phyloP scores from a whole-genome alignment of 2,113 vertebrate species.

The Paramormyrops kingsleyae region DNA sequence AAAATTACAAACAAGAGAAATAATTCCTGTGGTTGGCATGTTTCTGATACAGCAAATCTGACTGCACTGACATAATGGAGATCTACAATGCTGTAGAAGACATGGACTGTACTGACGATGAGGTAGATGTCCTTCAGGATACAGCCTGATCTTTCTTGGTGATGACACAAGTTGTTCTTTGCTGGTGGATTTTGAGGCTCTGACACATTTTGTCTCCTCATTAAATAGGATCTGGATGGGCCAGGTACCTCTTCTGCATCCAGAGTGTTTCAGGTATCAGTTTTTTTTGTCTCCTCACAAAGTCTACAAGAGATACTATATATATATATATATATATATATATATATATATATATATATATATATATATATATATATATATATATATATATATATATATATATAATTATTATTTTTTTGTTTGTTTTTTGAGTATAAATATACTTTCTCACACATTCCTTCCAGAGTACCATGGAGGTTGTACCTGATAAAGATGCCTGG shows the following conservation, averaged over 20 bases:
- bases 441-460: not conserved
- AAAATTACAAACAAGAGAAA: not conserved
- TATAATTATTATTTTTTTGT: too few species aligned
- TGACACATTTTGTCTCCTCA: not conserved
- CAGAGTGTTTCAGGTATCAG: slow-evolving; percentile 60
- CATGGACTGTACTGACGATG: slow-evolving; percentile 72
- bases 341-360: too few species aligned
- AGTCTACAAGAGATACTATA: too few species aligned
- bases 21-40: not conserved
- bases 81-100: slow-evolving; percentile 77
- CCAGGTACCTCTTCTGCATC: slow-evolving; percentile 77
- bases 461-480: slow-evolving; percentile 48
- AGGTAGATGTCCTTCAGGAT: slow-evolving; percentile 55
- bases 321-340: not conserved
- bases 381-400: not conserved
- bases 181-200: not conserved
- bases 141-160: not conserved
- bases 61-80: slow-evolving; percentile 81
- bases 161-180: not conserved
- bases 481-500: slow-evolving; percentile 75
- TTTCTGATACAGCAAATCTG: slow-evolving; percentile 64
- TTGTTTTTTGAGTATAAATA: not conserved
- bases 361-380: not conserved
- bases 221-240: slow-evolving; percentile 42
- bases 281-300: not conserved